Conservation (phyloP, 1,140 invertebrate genomes). For the Lamellibrachia luymesi region DNA sequence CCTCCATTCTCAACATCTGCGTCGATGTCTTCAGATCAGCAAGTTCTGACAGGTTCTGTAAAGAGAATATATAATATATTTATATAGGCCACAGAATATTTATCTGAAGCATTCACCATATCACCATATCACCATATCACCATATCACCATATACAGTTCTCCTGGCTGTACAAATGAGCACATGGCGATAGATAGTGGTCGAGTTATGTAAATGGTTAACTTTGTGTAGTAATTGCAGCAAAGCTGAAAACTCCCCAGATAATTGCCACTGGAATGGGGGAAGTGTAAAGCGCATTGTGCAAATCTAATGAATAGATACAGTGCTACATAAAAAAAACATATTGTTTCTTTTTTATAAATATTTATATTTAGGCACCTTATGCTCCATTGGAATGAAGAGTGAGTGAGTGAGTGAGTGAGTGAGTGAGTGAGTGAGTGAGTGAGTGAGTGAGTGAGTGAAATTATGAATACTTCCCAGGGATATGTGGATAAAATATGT, state of each 20-base stretch:
- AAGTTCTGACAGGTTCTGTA: not conserved
- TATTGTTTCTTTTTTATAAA: too few species aligned
- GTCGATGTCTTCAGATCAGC: not conserved
- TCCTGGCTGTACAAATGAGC: not conserved
- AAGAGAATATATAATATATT: not conserved
- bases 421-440: not conserved
- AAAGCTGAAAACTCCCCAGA: not conserved
- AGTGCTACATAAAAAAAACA: too few species aligned
- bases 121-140: too few species aligned
- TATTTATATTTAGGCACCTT: too few species aligned
- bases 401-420: constrained; percentile 18
- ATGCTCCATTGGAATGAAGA: too few species aligned
- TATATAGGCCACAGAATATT: not conserved
- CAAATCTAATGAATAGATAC: too few species aligned
- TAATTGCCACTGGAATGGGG: too few species aligned
- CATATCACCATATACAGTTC: too few species aligned
- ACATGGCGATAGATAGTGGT: not conserved
- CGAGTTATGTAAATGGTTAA: not conserved
- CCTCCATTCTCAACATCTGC: constrained; percentile 10
- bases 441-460: constrained; percentile 9
- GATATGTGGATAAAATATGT: too few species aligned
- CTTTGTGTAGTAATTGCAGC: not conserved
- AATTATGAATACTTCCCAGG: not conserved
- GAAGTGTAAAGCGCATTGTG: too few species aligned
- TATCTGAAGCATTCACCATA: not conserved